These are phyloP conservation scores for Andricus curvator DNA, from an alignment of 2,888 invertebrate species.

Conservation along the genomic window DNA sequence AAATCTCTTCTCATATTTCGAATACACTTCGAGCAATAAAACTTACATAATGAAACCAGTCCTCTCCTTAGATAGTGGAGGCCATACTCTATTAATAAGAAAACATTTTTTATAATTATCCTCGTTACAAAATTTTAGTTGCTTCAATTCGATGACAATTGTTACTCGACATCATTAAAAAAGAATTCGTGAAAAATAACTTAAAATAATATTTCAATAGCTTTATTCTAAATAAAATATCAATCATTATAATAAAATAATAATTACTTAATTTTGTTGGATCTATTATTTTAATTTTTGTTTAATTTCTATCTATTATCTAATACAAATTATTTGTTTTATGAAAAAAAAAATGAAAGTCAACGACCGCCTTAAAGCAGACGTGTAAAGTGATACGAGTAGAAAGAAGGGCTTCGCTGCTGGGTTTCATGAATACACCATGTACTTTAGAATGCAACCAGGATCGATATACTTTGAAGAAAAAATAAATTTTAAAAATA, in stretches of 20 bases:
- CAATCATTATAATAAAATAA: too few species aligned
- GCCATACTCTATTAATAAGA: background rate
- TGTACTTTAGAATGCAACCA: background rate
- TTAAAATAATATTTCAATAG: too few species aligned
- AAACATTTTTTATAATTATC: background rate
- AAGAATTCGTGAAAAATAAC: too few species aligned
- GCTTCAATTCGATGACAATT: too few species aligned
- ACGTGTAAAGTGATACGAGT: conserved; percentile 45
- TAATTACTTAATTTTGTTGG: background rate
- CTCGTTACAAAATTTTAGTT: too few species aligned
- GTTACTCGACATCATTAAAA: too few species aligned
- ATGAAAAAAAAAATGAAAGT: conserved; percentile 22
- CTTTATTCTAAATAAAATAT: too few species aligned
- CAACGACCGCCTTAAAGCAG: conserved; percentile 44
- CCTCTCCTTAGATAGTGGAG: background rate
- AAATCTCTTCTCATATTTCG: conserved; percentile 30
- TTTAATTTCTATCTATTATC: background rate
- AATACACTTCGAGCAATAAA: conserved; percentile 3
- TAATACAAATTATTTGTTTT: background rate
- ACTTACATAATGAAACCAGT: conserved; percentile 36
- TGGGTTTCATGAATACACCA: conserved; percentile 43
- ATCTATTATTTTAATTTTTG: background rate
- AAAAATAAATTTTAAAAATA: background rate
- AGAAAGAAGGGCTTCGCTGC: conserved; percentile 49
- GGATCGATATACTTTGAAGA: conserved; percentile 16